A percentile compares a stretch with the other conserved stretches of the same genome.
Conservation (phyloP, 53 echinoderm and acorn worm species). For the Luidia sarsii region DNA sequence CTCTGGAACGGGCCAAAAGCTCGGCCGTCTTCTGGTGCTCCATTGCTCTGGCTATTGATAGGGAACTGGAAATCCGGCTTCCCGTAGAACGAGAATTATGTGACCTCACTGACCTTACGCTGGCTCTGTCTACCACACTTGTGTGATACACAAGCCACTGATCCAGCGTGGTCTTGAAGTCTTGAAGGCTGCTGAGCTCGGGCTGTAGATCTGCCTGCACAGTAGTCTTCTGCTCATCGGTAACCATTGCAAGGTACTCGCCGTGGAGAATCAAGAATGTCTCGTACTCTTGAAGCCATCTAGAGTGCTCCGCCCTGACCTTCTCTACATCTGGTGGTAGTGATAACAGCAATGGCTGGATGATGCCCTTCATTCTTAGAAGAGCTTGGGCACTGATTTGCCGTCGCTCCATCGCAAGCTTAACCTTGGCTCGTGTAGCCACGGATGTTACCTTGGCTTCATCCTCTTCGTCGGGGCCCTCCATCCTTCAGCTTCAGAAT, state of each 20-base stretch:
- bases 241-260: conserved; percentile 19
- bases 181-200: conserved; percentile 2
- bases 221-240: conserved; percentile 19
- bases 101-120: conserved; percentile 9
- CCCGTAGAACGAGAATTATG: neutral
- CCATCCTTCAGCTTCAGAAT: no score
- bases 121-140: neutral
- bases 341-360: neutral
- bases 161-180: conserved; percentile 21
- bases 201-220: conserved; percentile 18
- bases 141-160: conserved; percentile 25
- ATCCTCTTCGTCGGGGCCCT: neutral
- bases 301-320: conserved; percentile 10
- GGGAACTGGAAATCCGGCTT: conserved; percentile 29
- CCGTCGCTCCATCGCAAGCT: conserved; percentile 2
- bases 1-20: conserved; percentile 6
- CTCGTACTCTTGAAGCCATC: conserved; percentile 25
- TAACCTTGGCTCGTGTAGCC: conserved; percentile 20
- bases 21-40: conserved; percentile 32
- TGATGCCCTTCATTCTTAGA: conserved; percentile 3
- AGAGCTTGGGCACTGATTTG: conserved; percentile 10
- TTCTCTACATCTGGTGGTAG: conserved; percentile 14
- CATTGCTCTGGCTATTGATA: conserved; percentile 22
- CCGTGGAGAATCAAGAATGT: neutral
- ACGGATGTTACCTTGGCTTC: neutral